Evolutionary conservation across 2,888 invertebrate genomes (phyloP).

Genomic region (Melieria omissa): DNA sequence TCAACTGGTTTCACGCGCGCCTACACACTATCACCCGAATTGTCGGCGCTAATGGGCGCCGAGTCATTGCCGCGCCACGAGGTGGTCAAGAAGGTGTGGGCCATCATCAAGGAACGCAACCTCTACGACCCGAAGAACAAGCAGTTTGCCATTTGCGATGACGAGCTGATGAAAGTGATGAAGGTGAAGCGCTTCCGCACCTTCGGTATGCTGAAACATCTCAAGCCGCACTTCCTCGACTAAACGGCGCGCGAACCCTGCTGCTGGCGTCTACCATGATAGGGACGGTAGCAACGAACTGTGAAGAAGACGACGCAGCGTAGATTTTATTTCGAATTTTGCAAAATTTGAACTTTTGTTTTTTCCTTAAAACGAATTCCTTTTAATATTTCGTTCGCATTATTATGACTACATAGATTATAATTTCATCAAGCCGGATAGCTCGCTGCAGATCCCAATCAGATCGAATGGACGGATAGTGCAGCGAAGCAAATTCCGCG

Average conservation of each 20-base stretch:
- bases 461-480: no score
- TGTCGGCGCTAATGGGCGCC: conserved; percentile 83
- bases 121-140: conserved; percentile 94
- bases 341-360: no score
- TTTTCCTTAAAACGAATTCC: no score
- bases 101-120: conserved; percentile 88
- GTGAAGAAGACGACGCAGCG: no score
- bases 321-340: no score
- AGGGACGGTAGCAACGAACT: no score
- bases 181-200: conserved; percentile 92
- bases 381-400: no score
- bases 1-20: conserved; percentile 87
- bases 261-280: no score
- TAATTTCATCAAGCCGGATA: no score
- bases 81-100: conserved; percentile 91
- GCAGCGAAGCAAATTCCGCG: no score
- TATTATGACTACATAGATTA: no score
- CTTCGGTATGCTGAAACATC: conserved; percentile 97
- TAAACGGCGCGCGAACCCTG: conserved; percentile 41
- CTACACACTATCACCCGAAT: conserved; percentile 84
- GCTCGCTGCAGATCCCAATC: no score
- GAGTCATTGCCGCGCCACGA: conserved; percentile 88
- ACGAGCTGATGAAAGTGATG: conserved; percentile 87
- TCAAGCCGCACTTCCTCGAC: conserved; percentile 84
- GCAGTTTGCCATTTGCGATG: conserved; percentile 94